These are phyloP conservation scores for Melanostoma scalare DNA, from an alignment of 2,888 invertebrate genomes.

Conservation along the genomic window DNA sequence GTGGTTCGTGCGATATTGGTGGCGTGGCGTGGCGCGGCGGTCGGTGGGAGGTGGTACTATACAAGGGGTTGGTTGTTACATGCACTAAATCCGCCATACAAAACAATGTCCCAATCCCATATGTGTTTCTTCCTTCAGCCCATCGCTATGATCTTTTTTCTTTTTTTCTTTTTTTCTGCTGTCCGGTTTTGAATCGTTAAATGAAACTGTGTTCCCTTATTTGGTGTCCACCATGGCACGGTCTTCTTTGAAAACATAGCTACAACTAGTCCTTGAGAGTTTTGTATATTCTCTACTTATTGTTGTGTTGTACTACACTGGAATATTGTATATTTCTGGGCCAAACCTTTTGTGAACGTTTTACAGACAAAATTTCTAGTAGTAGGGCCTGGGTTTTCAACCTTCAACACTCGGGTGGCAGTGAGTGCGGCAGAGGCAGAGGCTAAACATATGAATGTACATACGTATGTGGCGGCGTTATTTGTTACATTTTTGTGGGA, in stretches of 20 bases:
- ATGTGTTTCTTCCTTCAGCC: slow-evolving; percentile 30
- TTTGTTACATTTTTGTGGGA: slow-evolving; percentile 57
- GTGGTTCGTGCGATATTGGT: slow-evolving; percentile 50
- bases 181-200: slow-evolving; percentile 44
- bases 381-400: slow-evolving; percentile 16
- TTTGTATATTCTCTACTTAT: slow-evolving; percentile 25
- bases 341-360: slow-evolving; percentile 44
- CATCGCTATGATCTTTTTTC: background rate
- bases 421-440: slow-evolving; percentile 1
- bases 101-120: slow-evolving; percentile 45
- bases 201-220: slow-evolving; percentile 50
- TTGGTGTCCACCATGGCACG: slow-evolving; percentile 20
- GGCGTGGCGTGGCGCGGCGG: slow-evolving; percentile 11
- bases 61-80: slow-evolving; percentile 5
- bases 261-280: slow-evolving; percentile 34
- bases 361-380: slow-evolving; percentile 42
- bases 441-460: slow-evolving; percentile 28
- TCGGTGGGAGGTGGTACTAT: background rate
- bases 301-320: slow-evolving; percentile 33
- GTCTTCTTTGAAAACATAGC: slow-evolving; percentile 22
- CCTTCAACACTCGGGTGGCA: slow-evolving; percentile 5
- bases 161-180: slow-evolving; percentile 39
- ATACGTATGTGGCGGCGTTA: slow-evolving; percentile 25
- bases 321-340: slow-evolving; percentile 41
- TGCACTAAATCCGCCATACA: slow-evolving; percentile 11